Conservation (phyloP, 2,797 vertebrate genomes). For the Platyrinchus mystaceus region DNA sequence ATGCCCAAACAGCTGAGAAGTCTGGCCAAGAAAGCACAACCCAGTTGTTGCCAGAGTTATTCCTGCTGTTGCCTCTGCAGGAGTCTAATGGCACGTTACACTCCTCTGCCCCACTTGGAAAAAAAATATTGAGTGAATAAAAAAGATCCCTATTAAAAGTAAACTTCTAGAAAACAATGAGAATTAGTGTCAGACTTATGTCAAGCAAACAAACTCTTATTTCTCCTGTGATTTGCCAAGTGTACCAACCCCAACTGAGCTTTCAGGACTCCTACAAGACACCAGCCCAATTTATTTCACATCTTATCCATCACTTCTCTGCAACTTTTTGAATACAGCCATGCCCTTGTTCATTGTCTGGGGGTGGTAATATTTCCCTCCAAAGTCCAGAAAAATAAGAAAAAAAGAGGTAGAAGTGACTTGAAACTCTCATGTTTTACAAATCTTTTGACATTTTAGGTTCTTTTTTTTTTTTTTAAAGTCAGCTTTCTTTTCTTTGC, state of each 20-base stretch:
- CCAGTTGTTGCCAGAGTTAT: not conserved
- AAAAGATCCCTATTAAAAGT: not conserved
- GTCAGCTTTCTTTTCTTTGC: not conserved
- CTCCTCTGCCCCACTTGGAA: not conserved
- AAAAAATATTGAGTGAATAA: not conserved
- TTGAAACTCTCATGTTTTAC: not conserved
- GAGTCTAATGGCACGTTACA: rapidly evolving
- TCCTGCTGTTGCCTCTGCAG: not conserved
- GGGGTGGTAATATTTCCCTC: not conserved
- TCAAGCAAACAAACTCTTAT: not conserved
- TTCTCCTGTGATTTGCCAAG: not conserved
- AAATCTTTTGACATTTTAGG: not conserved
- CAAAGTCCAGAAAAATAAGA: not conserved
- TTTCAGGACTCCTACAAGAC: not conserved
- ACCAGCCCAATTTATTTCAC: not conserved
- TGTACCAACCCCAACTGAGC: not conserved
- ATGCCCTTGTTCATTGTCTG: not conserved
- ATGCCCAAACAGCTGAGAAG: not conserved
- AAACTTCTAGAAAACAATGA: not conserved
- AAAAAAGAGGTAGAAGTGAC: not conserved
- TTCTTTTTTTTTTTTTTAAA: not conserved
- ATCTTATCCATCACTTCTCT: not conserved
- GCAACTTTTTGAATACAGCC: not conserved
- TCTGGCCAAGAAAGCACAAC: not conserved
- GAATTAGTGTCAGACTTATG: not conserved